These are phyloP conservation scores for Gnathonemus longibarbis DNA, from an alignment of 2,113 vertebrate genomes.

Conservation along the genomic window DNA sequence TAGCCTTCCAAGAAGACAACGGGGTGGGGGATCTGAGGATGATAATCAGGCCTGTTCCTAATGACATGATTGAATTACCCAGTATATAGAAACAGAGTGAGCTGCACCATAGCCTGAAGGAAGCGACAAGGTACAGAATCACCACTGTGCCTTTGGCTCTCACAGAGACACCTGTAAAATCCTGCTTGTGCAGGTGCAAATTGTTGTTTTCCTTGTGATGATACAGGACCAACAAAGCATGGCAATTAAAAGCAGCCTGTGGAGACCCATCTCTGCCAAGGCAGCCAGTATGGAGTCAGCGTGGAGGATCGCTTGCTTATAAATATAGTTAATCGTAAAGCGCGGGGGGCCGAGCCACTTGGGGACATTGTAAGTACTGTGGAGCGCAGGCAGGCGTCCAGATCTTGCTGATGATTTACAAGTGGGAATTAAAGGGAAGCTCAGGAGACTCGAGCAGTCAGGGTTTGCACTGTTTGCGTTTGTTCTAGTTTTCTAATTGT, in stretches of 20 bases:
- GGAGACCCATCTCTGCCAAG: background rate
- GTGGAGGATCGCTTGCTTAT: background rate
- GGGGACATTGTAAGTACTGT: background rate
- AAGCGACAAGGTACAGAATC: background rate
- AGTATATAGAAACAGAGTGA: background rate
- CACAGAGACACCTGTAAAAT: background rate
- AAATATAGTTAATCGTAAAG: background rate
- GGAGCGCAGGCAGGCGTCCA: background rate
- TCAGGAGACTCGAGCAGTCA: background rate
- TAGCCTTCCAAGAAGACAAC: background rate
- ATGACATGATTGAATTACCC: background rate
- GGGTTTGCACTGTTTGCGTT: background rate
- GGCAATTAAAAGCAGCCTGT: background rate
- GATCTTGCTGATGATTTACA: background rate
- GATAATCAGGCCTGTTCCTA: background rate
- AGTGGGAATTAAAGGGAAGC: background rate
- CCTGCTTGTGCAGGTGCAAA: background rate
- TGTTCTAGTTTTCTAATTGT: background rate
- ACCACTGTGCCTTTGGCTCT: background rate
- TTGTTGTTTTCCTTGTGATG: background rate
- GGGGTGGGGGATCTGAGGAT: background rate
- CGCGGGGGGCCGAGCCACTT: background rate
- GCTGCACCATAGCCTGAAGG: background rate
- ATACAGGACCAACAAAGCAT: background rate
- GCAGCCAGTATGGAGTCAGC: background rate